Base-by-base conservation (phyloP, 2,888 invertebrate species). In the Pristionchus entomophagus region DNA sequence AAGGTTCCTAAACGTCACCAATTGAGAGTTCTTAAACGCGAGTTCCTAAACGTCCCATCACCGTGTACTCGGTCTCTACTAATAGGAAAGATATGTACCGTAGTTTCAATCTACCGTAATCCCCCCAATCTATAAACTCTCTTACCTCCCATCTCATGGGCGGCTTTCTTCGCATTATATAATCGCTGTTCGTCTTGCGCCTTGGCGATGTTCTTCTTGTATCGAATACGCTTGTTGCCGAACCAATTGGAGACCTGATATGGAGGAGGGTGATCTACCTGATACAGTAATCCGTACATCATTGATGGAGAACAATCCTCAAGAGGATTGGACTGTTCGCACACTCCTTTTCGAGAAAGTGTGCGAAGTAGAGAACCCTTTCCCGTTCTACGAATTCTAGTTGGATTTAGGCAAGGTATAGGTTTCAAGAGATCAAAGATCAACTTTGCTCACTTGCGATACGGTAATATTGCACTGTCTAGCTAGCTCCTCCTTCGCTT, bases 121-220 rank as follows among this genome's bases (percentile, higher is more conserved):
- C 12, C 38, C 6, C 10, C 45, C 26, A 45, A 45, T 45, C 19
- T 14, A 77, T 45, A 26, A 14, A 17, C 4, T 53, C 29, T n/a
- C 86, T 84, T 38, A 88, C 87, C 88, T 69, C 90, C 90, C 51
- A 90, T 86, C 0, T 91, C 89, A 62, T 92, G 91, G 19, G 94
- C 94, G 41, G 97, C 97, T 94, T 98, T 98, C 95, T 99, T 99
- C 90, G 98, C 98, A 88, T 98, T 98, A 95, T 99, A 99, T 94
- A 99, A 95, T 95, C 98, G 98, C 87, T 99, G 99, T 95, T 99
- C 99, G 95, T 99, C 99, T 95, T 99, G 98, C 5, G 81, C 98
- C 95, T 99, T 99, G 93, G 98, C 98, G 92, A 99, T 99, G 95
- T 99, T 99, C 95, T 99, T 99, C 96, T 99, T 99, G 95, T 99